A percentile compares a stretch with the other conserved stretches of the same genome.
phyloP scores from a whole-genome alignment of 2,888 invertebrate genomes.

The Hirtodrosophila duncani region DNA sequence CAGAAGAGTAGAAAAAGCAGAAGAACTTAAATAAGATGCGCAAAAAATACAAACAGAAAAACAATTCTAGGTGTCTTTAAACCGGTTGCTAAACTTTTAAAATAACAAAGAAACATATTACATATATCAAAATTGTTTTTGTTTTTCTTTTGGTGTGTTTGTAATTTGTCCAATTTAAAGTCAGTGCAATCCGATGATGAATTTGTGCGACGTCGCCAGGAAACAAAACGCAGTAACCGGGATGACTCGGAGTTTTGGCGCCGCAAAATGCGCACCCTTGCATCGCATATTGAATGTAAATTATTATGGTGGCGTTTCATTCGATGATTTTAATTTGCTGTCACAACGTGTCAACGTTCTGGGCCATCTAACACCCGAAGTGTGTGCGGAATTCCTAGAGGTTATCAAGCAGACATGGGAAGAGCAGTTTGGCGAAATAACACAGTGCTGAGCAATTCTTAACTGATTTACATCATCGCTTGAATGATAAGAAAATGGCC shows the following conservation, averaged over 20 bases:
- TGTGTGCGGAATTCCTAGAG: slow-evolving; percentile 84
- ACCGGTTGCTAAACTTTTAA: too few relatives aligned
- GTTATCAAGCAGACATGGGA: slow-evolving; percentile 89
- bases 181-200: slow-evolving; percentile 80
- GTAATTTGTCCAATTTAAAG: too few relatives aligned
- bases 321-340: slow-evolving; percentile 87
- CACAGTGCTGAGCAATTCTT: slow-evolving; percentile 89
- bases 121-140: too few relatives aligned
- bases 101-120: too few relatives aligned
- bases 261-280: slow-evolving; percentile 89
- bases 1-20: too few relatives aligned
- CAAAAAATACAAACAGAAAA: too few relatives aligned
- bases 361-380: slow-evolving; percentile 84
- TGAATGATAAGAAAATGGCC: slow-evolving; percentile 86
- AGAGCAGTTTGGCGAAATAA: slow-evolving; percentile 89
- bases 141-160: too few relatives aligned
- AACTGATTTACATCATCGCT: slow-evolving; percentile 88
- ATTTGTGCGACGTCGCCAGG: slow-evolving; percentile 56
- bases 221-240: slow-evolving; percentile 54
- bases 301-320: slow-evolving; percentile 90
- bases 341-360: slow-evolving; percentile 86
- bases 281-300: slow-evolving; percentile 90
- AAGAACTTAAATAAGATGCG: too few relatives aligned
- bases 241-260: slow-evolving; percentile 85
- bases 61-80: too few relatives aligned